Evolutionary conservation across 1,140 invertebrate species (phyloP), one percentile per base, ranked within the genome.

Genomic region (Geopemphigus sp.): DNA sequence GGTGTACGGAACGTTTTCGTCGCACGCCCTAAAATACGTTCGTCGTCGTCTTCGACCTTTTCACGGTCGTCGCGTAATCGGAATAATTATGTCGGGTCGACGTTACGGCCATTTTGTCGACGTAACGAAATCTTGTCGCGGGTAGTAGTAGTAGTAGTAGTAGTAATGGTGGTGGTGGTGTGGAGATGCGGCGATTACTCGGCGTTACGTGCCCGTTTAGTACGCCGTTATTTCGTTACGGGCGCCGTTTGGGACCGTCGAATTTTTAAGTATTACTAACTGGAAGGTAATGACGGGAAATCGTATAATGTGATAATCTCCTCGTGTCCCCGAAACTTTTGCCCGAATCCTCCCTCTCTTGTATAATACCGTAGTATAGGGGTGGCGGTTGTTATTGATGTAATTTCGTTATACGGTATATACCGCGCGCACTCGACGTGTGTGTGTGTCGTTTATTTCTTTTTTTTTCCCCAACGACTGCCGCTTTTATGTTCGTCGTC

Each of bases 401-500:
- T 72, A 72, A 72, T 72, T 72, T 72, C 50, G 68, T 72, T 72
- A 72, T 72, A 68, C 17, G 32, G 3, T 39, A 68, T 50, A 1
- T 50, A 14, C 11, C 3, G 3, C 32, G 32, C 32, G 32, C 32
- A 39, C 47, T 50, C 66, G 1, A 72, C 50, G 47, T 72, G 68
- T 72, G 68, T n/a, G n/a, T n/a, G n/a, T n/a, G n/a, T n/a, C n/a
- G n/a, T n/a, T n/a, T n/a, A n/a, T n/a, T 53, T 47, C 53, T 72
- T 72, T 72, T 81, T 53, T 73, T 54, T 70, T 81, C 54, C 73
- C 19, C 26, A 57, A 22, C 54, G 68, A 53, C 50, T 66, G 39
- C 45, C 0, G 50, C 68, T 72, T 54, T 72, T 72, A 72, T 39
- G 32, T 54, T 26, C 68, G 26, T 54, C 68, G 68, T 70, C 66